Evolutionary conservation across 2,797 vertebrate species (phyloP), one percentile per base, ranked within the genome.

Genomic region (Gouania willdenowi): DNA sequence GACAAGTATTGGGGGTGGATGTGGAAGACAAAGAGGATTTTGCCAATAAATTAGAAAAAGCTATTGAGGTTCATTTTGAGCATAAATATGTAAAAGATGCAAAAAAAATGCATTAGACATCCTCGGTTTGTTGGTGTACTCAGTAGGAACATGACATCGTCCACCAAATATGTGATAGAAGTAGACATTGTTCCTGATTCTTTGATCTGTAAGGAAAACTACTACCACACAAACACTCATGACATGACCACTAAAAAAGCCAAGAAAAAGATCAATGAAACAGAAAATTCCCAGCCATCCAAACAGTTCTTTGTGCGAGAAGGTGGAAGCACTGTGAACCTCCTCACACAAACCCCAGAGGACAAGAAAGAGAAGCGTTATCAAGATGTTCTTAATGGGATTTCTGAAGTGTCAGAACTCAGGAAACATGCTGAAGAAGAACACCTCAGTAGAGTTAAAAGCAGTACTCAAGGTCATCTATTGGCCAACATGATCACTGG

Each of bases 401-500:
- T 81, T 2, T 2, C 20, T 16, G 1, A 68, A 6, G 31, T 41
- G 26, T 59, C 0, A 5, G 0, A 51, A 48, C 6, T 1, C 1
- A 53, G 83, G 41, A 75, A 75, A 17, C 15, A 72, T 1, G 73
- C 63, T 4, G 85, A 88, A 3, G 72, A 85, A 31, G 72, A 81
- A 4, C 72, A 70, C 18, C 51, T 73, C 2, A 18, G 1, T 29
- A 34, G 5, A 24, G 70, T 62, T 18, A 83, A 71, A 65, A 49
- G n/a, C 1, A 79, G 77, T 16, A 54, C 41, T 5, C 82, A 88
- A 38, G 82, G 82, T 29, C 72, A 57, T 5, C 89, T 75, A 47
- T 53, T 93, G 11, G 77, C 72, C 59, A 57, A 87, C 3, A 85
- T 91, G 68, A 79, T 93, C 47, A 91, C 87, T 3, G 89, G 90